Conservation (phyloP, 2,797 vertebrate species). For the Pygocentrus nattereri region DNA sequence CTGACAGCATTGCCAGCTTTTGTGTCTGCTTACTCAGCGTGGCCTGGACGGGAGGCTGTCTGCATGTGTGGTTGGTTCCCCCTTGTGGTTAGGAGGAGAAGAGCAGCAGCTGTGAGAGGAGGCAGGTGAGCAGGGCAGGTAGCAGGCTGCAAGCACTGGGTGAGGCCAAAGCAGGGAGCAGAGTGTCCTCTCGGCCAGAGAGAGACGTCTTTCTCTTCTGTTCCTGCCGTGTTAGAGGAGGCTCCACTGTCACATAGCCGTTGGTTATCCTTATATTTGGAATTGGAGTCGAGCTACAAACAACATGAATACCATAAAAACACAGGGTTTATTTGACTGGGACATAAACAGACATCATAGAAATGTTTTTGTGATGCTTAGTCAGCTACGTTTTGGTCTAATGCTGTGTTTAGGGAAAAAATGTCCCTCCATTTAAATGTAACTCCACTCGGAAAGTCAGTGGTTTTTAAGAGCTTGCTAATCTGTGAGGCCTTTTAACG, state of each 20-base stretch:
- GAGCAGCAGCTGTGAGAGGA: conserved; percentile 73
- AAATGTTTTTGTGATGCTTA: not conserved
- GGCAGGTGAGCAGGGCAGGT: conserved; percentile 67
- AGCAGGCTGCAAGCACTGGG: conserved; percentile 66
- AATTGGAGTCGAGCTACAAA: conserved; percentile 82
- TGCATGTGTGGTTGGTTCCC: conserved; percentile 37
- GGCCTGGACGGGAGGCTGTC: not conserved
- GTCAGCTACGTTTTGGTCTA: too few relatives aligned
- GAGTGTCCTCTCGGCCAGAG: conserved; percentile 34
- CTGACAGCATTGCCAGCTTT: not conserved
- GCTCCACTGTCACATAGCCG: conserved; percentile 85
- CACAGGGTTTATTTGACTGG: conserved; percentile 1
- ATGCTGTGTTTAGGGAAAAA: too few relatives aligned
- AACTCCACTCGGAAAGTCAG: too few relatives aligned
- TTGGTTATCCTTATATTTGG: conserved; percentile 86
- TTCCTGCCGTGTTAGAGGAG: conserved; percentile 82
- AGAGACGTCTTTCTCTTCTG: conserved; percentile 73
- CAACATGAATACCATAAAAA: not conserved
- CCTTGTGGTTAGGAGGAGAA: conserved; percentile 76
- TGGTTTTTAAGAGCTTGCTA: too few relatives aligned
- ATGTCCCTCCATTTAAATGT: too few relatives aligned
- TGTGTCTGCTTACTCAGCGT: not conserved
- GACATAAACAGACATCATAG: not conserved
- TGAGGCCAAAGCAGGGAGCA: conserved; percentile 59
- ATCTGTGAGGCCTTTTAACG: too few relatives aligned